phyloP scores from a whole-genome alignment of 2,113 vertebrate genomes.

The Malurus elegans region DNA sequence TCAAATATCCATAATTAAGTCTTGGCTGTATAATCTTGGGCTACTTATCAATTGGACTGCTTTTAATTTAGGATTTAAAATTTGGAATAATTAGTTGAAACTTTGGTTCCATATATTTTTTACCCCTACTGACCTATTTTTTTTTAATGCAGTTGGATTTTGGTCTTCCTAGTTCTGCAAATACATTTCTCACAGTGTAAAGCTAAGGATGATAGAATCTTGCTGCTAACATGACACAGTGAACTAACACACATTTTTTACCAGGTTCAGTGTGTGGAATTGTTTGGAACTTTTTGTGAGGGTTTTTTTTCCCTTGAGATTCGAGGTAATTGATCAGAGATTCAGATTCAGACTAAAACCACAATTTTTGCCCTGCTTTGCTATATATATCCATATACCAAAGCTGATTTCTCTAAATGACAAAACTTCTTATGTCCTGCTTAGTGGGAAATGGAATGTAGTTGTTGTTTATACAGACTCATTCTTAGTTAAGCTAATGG shows the following conservation, averaged over 20 bases:
- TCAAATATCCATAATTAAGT: not conserved
- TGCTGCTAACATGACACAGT: not conserved
- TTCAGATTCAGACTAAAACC: not conserved
- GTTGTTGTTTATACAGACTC: not conserved
- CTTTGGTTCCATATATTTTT: not conserved
- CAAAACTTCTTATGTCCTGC: not conserved
- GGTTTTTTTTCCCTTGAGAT: not conserved
- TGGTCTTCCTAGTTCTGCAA: not conserved
- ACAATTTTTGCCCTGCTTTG: not conserved
- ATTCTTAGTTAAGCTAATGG: not conserved
- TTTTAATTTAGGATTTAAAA: not conserved
- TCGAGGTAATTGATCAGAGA: not conserved
- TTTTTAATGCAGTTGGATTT: not conserved
- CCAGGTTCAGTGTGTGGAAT: not conserved
- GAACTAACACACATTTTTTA: not conserved
- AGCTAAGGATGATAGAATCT: not conserved
- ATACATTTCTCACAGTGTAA: not conserved
- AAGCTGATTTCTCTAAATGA: not conserved
- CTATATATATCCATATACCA: not conserved
- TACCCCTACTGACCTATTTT: not conserved
- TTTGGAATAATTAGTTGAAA: not conserved
- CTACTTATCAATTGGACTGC: not conserved
- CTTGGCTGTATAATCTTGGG: not conserved
- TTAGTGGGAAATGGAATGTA: not conserved
- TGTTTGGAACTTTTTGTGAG: not conserved